Evolutionary conservation across 2,113 vertebrate species (phyloP), one percentile per base, ranked within the genome.

Genomic region (Dasyornis broadbenti): DNA sequence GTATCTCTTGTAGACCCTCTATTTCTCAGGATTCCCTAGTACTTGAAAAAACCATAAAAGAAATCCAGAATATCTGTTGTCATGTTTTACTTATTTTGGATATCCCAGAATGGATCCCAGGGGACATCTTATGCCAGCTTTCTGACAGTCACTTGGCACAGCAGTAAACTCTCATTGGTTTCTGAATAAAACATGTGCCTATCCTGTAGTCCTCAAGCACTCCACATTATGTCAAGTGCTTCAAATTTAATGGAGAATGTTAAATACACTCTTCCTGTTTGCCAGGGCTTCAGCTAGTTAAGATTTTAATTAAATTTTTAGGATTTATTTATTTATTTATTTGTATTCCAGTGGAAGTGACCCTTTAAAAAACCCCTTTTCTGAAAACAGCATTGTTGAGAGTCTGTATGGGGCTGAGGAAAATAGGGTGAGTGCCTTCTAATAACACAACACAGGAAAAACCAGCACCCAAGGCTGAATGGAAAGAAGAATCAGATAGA

Each of bases 121-220:
- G 14, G 50, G 40, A 89, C 57, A 59, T 79, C 76, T 89, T 77
- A 60, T 78, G 72, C 81, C 95, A 96, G 33, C 28, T 93, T 94
- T 96, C 24, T 94, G 92, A 86, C 80, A 95, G 40, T 39, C 49
- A 89, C n/a, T 97, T 94, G 75, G 70, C 91, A 95, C 68, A 89
- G 65, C 50, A 76, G 59, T 71, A 70, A 89, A 80, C 71, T 86
- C 59, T 83, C 49, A 70, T 40, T 88, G 54, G 60, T 80, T 77
- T 93, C 47, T 95, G 92, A 97, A 96, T 95, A 95, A 97, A 95
- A 95, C 71, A 93, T 70, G 30, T 24, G 18, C 72, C 44, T 57
- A 61, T 69, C 52, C 27, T 68, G 60, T 71, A 82, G 59, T 49
- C 89, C 93, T 73, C 71, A 91, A 95, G 80, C 37, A 49, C 70